Base-by-base conservation (phyloP, 2,113 vertebrate species). In the Oncorhynchus nerka region DNA sequence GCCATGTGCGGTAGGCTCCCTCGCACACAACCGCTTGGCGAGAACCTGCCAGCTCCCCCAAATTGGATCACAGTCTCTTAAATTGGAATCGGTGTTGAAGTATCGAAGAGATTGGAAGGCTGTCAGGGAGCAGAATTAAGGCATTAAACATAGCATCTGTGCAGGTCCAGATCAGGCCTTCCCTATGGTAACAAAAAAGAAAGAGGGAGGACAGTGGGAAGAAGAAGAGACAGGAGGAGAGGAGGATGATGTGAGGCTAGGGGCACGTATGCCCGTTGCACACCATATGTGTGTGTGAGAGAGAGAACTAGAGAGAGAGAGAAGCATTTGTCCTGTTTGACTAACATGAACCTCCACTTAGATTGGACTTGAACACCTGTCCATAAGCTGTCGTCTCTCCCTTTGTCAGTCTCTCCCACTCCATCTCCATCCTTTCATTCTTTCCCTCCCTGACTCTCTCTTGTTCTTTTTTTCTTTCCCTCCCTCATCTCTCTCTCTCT, bases 41-140 rank as follows among this genome's bases (percentile, higher is more conserved):
- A 88, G 84, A 49, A 69, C 71, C 75, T 86, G 88, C 90, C 92
- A 91, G 84, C 81, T 80, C 62, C 24, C 81, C 83, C 84, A 90
- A 92, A 91, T 92, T 92, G 87, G 91, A 93, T 90, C 88, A 90
- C 84, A 86, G 90, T 83, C 90, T 90, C 85, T 90, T 91, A 87
- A 76, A 85, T 92, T 89, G 85, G 86, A 92, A 89, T 84, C 80
- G 65, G 77, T 91, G 88, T 91, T 88, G 85, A 85, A 80, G 85
- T 92, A 93, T 93, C 90, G 90, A 89, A 93, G 91, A 87, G 85
- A 88, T 64, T 89, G 85, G 88, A 84, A 81, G 79, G 88, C 88
- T 92, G 91, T 89, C 89, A 92, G 82, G 73, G 76, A 90, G 86
- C 87, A 88, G 89, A 92, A 93, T 92, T 88, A 91, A 89, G 87